Evolutionary conservation across 2,113 vertebrate genomes (phyloP).

Genomic region (Rhagologus leucostigma): DNA sequence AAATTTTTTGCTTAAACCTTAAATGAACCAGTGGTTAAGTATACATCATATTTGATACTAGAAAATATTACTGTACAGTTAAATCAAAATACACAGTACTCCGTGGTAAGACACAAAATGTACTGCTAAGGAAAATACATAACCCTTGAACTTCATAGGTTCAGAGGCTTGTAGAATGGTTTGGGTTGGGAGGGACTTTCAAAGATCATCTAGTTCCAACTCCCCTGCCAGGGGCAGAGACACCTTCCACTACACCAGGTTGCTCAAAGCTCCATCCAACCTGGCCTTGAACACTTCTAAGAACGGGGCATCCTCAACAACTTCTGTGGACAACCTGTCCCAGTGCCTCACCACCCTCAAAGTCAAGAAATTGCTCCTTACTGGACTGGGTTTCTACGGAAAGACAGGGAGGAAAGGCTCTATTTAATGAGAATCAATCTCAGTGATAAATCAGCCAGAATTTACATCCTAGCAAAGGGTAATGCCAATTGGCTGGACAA

Average conservation of each 20-base stretch:
- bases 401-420: background rate
- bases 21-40: background rate
- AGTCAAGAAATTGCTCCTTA: background rate
- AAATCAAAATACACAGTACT: background rate
- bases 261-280: background rate
- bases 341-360: background rate
- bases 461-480: background rate
- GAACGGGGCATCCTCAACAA: background rate
- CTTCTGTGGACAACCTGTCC: background rate
- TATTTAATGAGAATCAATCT: background rate
- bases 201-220: background rate
- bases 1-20: background rate
- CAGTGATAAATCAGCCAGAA: background rate
- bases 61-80: background rate
- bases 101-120: background rate
- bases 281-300: background rate
- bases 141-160: background rate
- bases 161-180: background rate
- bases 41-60: background rate
- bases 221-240: rapidly evolving
- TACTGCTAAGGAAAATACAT: background rate
- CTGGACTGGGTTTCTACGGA: background rate
- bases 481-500: background rate
- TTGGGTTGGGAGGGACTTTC: background rate
- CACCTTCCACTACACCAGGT: background rate